Base-by-base conservation (phyloP, 2,797 vertebrate genomes). In the Hydrocynus forskahlii region DNA sequence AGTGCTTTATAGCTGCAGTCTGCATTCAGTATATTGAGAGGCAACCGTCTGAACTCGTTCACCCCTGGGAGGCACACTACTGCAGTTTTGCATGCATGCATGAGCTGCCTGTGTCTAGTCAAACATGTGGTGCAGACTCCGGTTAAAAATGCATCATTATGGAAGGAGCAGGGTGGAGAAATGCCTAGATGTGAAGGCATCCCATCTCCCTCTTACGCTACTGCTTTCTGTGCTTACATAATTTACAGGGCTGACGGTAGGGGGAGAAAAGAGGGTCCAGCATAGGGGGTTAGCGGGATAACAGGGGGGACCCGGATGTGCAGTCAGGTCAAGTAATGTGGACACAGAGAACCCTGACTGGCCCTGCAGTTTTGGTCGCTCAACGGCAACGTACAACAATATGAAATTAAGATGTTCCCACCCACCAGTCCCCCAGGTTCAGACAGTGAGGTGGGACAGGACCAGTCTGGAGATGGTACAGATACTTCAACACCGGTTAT, bases 141-240 rank as follows among this genome's bases (percentile, higher is more conserved):
- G 0, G 81, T 94, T 91, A 93, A 93, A 94, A 92, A 92, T 93
- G 90, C 87, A 94, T 91, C 87, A 73, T 86, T 88, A 82, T 87
- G 79, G 52, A 80, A 67, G 17, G 67, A 9, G 54, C 38, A 62
- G 55, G 16, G 54, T 60, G 66, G 45, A 12, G 66, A 81, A 85
- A 80, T 76, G 75, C 85, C 14, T 43, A 76, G 76, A 69, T 73
- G 80, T 29, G 68, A 79, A 62, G 16, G 17, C 62, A 29, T 60
- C 70, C 76, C 35, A 50, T 75, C 78, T 79, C 45, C 66, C 71
- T 74, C 64, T 75, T 76, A 67, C 62, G 54, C 69, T 81, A 72
- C 80, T 75, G 21, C 74, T 81, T 25, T 75, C 75, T 87, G 78
- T 84, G 86, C 93, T 93, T 95, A 90, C 92, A 94, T 94, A 91